Base-by-base conservation (phyloP, 2,888 invertebrate species). In the Tanypteryx hageni region DNA sequence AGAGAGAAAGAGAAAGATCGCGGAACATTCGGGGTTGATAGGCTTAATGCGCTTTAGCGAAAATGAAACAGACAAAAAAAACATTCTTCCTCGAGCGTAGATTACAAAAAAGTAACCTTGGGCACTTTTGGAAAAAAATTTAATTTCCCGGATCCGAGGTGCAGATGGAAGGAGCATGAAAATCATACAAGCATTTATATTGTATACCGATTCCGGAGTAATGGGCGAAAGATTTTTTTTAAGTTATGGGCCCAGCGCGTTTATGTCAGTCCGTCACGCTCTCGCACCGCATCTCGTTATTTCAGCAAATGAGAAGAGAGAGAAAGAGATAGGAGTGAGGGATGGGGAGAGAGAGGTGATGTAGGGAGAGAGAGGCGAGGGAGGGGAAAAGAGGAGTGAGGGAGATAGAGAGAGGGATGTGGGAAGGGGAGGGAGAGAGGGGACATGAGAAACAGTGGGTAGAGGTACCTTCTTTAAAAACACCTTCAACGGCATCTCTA, bases 21-120 rank as follows among this genome's bases (percentile, higher is more conserved):
- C 31, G 83, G n/a, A 83, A 83, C 57, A 57, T 57, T 57, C 31
- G 8, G 16, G 83, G n/a, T 56, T 56, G 83, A 83, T 83, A 57
- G 31, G 82, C 18, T 31, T 82, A 82, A 82, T 82, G 82, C 18
- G 82, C 31, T 82, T 44, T 82, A 14, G 56, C 83, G 83, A 57
- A 56, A 83, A 56, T 57, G 44, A 83, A 83, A 83, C 83, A 9
- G n/a, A 44, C 44, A 44, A 44, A 44, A 14, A 83, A n/a, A 16
- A 18, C 83, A 83, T 83, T 83, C 83, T 31, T 31, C 83, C 83
- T 44, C 31, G 31, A 0, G 82, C 11, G 82, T 31, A 16, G 31
- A 44, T 14, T n/a, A 14, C 3, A 82, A 57, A 83, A 83, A 83
- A 83, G 57, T 56, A n/a, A 44, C n/a, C 56, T n/a, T 0, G n/a